phyloP scores from a whole-genome alignment of 2,113 vertebrate species.

The Mesocricetus auratus region DNA sequence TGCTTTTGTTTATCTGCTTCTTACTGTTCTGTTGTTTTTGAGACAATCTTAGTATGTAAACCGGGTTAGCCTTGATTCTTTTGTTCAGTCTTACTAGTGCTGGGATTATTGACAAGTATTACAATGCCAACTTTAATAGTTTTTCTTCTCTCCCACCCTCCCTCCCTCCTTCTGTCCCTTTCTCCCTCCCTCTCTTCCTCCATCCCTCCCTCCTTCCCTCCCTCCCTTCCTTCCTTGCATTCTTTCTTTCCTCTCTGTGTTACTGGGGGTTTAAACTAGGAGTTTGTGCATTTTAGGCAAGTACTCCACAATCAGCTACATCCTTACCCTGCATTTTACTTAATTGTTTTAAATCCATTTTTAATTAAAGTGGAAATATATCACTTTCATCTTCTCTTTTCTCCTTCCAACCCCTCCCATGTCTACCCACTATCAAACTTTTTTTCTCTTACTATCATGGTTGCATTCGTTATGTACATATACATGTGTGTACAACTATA shows the following conservation, averaged over 20 bases:
- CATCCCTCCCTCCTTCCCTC: too few species aligned
- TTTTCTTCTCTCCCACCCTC: too few species aligned
- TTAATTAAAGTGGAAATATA: not conserved
- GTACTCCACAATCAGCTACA: not conserved
- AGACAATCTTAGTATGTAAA: not conserved
- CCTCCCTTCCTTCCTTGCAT: too few species aligned
- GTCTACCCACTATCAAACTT: not conserved
- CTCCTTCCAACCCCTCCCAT: not conserved
- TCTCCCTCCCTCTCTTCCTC: rapidly evolving
- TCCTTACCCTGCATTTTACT: not conserved
- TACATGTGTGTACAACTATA: not conserved
- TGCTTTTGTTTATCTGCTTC: not conserved
- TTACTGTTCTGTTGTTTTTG: not conserved
- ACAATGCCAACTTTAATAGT: not conserved
- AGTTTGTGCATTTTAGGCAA: not conserved
- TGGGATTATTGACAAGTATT: not conserved
- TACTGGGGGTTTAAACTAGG: not conserved
- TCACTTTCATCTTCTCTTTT: not conserved
- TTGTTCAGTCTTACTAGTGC: not conserved
- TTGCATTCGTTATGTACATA: not conserved
- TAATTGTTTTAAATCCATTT: not conserved
- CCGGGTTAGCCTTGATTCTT: not conserved
- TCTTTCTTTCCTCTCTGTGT: not conserved
- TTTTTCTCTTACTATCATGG: not conserved
- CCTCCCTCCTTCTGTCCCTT: rapidly evolving